Evolutionary conservation across 2,888 invertebrate genomes (phyloP).

Genomic region (Merodon equestris): DNA sequence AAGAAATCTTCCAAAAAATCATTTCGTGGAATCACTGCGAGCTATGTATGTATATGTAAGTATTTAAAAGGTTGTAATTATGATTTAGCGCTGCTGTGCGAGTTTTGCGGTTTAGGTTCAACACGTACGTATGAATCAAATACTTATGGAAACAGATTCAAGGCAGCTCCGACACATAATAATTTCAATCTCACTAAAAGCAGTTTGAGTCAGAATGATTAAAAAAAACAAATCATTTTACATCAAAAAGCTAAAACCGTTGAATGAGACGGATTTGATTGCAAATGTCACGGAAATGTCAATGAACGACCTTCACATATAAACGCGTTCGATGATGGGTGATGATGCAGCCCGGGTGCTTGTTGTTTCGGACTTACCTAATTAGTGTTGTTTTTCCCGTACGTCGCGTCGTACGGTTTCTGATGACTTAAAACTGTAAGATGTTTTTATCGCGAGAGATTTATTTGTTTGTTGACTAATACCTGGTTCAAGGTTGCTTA

Average conservation of each 20-base stretch:
- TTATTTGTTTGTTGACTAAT: neutral
- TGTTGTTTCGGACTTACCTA: neutral
- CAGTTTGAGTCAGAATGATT: constrained; percentile 7
- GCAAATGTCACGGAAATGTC: constrained; percentile 48
- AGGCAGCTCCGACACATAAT: constrained; percentile 41
- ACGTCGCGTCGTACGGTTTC: neutral
- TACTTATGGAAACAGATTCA: constrained; percentile 34
- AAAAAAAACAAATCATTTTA: constrained; percentile 8
- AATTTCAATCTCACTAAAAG: neutral
- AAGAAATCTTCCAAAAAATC: constrained; percentile 11
- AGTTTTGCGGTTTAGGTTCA: constrained; percentile 39
- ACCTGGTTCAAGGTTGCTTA: neutral
- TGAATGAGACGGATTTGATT: constrained; percentile 20
- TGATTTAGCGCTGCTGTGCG: constrained; percentile 41
- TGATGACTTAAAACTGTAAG: neutral
- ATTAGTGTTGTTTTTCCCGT: neutral
- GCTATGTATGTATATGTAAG: neutral
- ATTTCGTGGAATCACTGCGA: neutral
- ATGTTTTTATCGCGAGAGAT: neutral
- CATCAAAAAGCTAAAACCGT: constrained; percentile 24
- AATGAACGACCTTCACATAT: constrained; percentile 55
- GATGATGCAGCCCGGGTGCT: neutral
- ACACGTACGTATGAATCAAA: neutral
- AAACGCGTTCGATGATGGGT: constrained; percentile 16
- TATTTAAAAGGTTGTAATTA: constrained; percentile 41